Evolutionary conservation across 2,888 invertebrate genomes (phyloP).

Genomic region (Electrophaes corylata): DNA sequence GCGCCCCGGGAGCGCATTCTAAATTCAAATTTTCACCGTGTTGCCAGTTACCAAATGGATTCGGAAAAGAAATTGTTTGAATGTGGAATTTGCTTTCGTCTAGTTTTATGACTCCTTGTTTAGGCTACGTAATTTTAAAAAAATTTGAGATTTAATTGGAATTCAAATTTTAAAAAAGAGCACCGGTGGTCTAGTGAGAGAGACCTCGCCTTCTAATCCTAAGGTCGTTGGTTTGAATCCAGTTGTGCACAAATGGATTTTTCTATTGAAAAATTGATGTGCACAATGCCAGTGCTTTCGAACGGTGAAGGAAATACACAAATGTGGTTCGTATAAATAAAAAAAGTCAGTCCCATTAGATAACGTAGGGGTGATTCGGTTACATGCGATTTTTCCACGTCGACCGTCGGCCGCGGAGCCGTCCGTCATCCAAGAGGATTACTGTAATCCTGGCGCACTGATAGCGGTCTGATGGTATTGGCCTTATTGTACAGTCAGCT

Average conservation of each 20-base stretch:
- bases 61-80: constrained; percentile 53
- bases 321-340: constrained; percentile 7
- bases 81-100: constrained; percentile 25
- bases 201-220: too few species aligned
- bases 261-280: too few species aligned
- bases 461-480: constrained; percentile 18
- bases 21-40: constrained; percentile 76
- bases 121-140: not conserved
- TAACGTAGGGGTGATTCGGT: constrained; percentile 40
- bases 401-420: constrained; percentile 24
- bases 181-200: too few species aligned
- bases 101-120: constrained; percentile 9
- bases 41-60: constrained; percentile 63
- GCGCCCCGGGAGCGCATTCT: constrained; percentile 69
- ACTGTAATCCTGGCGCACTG: constrained; percentile 17
- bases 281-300: too few species aligned
- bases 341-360: constrained; percentile 15
- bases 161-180: too few species aligned
- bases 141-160: too few species aligned
- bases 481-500: too few species aligned
- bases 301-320: not conserved
- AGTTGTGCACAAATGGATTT: too few species aligned
- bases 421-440: constrained; percentile 37
- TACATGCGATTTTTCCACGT: constrained; percentile 43
- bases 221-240: too few species aligned